Evolutionary conservation across 2,113 vertebrate genomes (phyloP).

Genomic region (Synchiropus splendidus): DNA sequence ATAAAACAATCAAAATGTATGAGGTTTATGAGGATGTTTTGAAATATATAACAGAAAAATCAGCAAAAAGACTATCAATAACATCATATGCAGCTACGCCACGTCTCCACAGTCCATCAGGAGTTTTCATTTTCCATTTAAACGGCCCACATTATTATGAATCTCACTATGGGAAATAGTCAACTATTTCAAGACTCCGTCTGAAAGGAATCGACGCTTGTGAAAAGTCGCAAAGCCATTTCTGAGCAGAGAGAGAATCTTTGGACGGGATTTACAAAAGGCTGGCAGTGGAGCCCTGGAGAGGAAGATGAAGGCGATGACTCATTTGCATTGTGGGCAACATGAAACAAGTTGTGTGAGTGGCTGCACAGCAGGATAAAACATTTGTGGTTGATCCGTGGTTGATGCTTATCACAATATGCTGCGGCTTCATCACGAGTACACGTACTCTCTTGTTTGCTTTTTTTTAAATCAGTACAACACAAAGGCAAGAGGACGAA

Average conservation of each 20-base stretch:
- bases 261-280: constrained; percentile 31
- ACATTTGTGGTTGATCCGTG: no score
- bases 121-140: no score
- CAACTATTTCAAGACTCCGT: constrained; percentile 19
- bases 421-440: constrained; percentile 13
- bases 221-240: constrained; percentile 33
- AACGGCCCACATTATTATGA: no score
- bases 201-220: constrained; percentile 21
- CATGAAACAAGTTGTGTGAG: constrained; percentile 29
- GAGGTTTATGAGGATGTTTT: no score
- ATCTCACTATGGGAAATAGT: constrained; percentile 18
- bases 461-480: no score
- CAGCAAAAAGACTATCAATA: no score
- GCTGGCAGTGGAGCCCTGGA: constrained; percentile 42
- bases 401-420: no score
- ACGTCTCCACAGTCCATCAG: no score
- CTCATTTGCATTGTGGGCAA: constrained; percentile 33
- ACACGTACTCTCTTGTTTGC: constrained; percentile 7
- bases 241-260: constrained; percentile 29
- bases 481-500: no score
- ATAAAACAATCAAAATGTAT: no score
- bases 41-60: no score
- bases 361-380: neutral
- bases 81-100: no score
- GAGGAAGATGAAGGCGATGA: constrained; percentile 50